A percentile compares a stretch with the other conserved stretches of the same genome.
Conservation (phyloP, 1,140 invertebrate species). For the Diplogasteroides magnus region DNA sequence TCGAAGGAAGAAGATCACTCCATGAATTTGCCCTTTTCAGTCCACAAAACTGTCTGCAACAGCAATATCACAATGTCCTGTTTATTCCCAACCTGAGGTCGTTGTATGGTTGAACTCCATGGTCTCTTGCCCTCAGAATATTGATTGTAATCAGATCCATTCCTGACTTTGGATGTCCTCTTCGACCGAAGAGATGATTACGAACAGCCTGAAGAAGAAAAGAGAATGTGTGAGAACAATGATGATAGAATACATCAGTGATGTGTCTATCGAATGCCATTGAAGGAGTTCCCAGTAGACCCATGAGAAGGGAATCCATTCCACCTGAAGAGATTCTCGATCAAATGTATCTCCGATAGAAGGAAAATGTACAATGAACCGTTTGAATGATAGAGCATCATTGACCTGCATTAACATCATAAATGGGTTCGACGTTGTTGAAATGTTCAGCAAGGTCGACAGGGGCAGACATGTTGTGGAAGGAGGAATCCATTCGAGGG, state of each 20-base stretch:
- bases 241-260: constrained; percentile 20
- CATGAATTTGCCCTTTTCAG: constrained; percentile 37
- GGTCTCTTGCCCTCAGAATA: constrained; percentile 70
- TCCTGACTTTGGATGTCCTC: constrained; percentile 59
- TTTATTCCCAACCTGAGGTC: constrained; percentile 17
- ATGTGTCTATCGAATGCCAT: constrained; percentile 55
- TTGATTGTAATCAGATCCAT: constrained; percentile 68
- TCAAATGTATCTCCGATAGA: background rate
- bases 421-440: constrained; percentile 49
- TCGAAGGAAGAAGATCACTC: constrained; percentile 36
- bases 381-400: background rate
- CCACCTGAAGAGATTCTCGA: constrained; percentile 33
- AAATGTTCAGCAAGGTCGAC: constrained; percentile 52
- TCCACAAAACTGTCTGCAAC: constrained; percentile 46
- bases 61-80: background rate
- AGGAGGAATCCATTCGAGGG: constrained; percentile 36
- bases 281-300: constrained; percentile 46
- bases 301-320: constrained; percentile 48
- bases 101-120: constrained; percentile 63
- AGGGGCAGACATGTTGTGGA: constrained; percentile 38
- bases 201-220: constrained; percentile 34
- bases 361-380: background rate
- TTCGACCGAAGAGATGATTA: constrained; percentile 50
- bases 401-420: constrained; percentile 41
- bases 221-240: background rate